These are phyloP conservation scores for Pogoniulus pusillus DNA, from an alignment of 2,797 vertebrate species.

Conservation along the genomic window DNA sequence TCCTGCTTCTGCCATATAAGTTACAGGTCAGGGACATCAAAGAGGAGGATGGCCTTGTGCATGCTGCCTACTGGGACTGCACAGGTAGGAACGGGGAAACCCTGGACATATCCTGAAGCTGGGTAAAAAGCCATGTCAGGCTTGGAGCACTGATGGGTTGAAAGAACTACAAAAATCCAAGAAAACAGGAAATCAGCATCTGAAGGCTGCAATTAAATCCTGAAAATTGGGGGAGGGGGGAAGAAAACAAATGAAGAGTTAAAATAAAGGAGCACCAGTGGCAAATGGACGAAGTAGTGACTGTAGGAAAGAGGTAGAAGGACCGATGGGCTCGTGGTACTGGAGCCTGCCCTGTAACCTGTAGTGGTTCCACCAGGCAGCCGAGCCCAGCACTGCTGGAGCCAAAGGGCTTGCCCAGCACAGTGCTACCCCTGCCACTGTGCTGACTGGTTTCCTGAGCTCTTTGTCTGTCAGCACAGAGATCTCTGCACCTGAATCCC, in stretches of 20 bases:
- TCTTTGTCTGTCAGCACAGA: neutral
- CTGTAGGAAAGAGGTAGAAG: neutral
- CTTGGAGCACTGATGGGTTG: neutral
- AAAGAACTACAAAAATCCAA: neutral
- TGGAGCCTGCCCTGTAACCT: neutral
- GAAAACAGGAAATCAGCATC: neutral
- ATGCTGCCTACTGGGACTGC: neutral
- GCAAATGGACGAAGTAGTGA: neutral
- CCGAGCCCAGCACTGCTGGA: accelerated
- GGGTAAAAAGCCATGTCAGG: neutral
- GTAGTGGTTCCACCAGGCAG: neutral
- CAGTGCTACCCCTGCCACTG: accelerated
- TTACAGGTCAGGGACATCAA: accelerated
- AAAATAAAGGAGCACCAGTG: neutral
- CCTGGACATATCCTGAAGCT: accelerated
- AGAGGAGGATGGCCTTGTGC: neutral
- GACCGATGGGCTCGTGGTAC: neutral
- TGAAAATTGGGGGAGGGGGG: neutral
- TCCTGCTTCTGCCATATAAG: accelerated
- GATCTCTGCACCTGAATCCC: neutral
- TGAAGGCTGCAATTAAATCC: neutral
- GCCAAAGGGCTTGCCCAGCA: neutral
- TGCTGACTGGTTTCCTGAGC: neutral
- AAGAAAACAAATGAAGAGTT: neutral
- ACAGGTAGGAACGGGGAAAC: neutral